Evolutionary conservation across 2,113 vertebrate genomes (phyloP).

Genomic region (Cavia aperea): DNA sequence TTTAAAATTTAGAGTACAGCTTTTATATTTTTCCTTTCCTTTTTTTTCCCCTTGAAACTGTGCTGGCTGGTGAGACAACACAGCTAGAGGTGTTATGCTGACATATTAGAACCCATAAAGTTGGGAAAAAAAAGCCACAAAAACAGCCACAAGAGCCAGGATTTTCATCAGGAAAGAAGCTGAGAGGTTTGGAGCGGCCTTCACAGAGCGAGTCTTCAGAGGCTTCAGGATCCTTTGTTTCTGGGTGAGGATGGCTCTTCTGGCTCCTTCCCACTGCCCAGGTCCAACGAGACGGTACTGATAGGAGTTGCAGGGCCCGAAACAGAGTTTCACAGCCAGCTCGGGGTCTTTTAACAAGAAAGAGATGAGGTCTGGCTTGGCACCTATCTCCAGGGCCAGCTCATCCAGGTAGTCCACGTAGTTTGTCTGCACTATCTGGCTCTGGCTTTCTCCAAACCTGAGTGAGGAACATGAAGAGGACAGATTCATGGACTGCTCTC

Average conservation of each 20-base stretch:
- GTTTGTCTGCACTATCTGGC: constrained; percentile 80
- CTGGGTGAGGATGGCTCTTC: constrained; percentile 78
- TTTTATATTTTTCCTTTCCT: background rate
- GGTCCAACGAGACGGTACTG: constrained; percentile 82
- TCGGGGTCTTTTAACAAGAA: constrained; percentile 78
- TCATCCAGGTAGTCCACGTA: constrained; percentile 82
- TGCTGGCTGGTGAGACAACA: background rate
- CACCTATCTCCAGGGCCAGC: constrained; percentile 75
- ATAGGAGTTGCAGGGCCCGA: constrained; percentile 80
- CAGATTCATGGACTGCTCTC: background rate
- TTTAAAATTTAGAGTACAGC: constrained; percentile 2
- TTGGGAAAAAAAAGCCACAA: background rate
- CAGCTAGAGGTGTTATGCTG: background rate
- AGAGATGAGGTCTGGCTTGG: constrained; percentile 72
- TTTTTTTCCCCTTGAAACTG: background rate
- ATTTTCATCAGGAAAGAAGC: constrained; percentile 50
- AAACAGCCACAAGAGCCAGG: constrained; percentile 45
- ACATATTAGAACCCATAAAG: constrained; percentile 5
- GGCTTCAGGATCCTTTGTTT: constrained; percentile 78
- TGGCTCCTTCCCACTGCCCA: constrained; percentile 79
- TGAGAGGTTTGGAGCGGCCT: background rate
- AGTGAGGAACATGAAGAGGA: background rate
- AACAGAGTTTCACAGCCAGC: constrained; percentile 75
- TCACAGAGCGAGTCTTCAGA: constrained; percentile 74
- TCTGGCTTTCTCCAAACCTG: constrained; percentile 82